Percentiles rank a stretch among this genome's conserved stretches.
Conservation (phyloP, 2,888 invertebrate species). For the Sphaeridia pumilis region DNA sequence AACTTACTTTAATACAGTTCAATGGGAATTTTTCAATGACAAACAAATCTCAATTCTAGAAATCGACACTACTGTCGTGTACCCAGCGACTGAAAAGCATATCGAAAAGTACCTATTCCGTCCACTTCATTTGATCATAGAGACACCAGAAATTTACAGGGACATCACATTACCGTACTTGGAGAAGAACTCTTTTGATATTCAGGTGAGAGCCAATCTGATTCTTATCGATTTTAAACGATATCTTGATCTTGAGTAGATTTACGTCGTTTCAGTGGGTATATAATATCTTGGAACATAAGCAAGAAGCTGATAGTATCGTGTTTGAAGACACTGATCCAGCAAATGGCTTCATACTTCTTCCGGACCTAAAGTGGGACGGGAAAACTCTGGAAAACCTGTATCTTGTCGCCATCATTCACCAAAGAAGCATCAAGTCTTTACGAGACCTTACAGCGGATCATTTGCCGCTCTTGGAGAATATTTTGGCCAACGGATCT, state of each 20-base stretch:
- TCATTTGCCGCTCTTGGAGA: conserved; percentile 71
- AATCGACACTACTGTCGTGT: conserved; percentile 76
- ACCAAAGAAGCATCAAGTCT: conserved; percentile 61
- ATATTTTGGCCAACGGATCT: conserved; percentile 61
- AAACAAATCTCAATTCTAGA: conserved; percentile 48
- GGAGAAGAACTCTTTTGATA: conserved; percentile 57
- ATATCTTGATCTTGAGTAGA: background rate
- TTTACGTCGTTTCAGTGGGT: conserved; percentile 74
- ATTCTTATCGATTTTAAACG: background rate
- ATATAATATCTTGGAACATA: conserved; percentile 86
- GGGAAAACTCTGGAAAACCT: conserved; percentile 61
- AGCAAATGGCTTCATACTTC: conserved; percentile 68
- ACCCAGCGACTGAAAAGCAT: conserved; percentile 87
- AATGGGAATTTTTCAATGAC: too few species aligned
- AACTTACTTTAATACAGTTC: too few species aligned
- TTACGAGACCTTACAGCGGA: conserved; percentile 65
- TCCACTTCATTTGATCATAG: conserved; percentile 61
- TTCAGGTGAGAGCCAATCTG: conserved; percentile 51
- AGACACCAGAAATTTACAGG: conserved; percentile 71
- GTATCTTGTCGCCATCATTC: conserved; percentile 71
- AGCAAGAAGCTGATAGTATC: conserved; percentile 76
- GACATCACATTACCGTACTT: conserved; percentile 67
- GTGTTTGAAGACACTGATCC: conserved; percentile 68
- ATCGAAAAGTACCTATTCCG: conserved; percentile 72
- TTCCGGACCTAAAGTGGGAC: conserved; percentile 97